Conservation (phyloP, 2,888 invertebrate species). For the Tubulanus polymorphus region DNA sequence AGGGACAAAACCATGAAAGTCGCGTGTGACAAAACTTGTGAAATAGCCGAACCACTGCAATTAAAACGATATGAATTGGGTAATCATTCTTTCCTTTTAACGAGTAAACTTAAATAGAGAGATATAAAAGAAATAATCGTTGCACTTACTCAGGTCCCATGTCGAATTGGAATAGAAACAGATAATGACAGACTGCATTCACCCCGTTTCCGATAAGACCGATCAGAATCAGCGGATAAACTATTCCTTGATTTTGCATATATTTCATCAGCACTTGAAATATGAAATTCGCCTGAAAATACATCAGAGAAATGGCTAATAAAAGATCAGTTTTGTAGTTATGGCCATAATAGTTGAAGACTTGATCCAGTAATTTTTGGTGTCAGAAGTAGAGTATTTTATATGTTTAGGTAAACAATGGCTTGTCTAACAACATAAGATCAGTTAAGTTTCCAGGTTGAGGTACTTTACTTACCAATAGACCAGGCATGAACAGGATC, state of each 20-base stretch:
- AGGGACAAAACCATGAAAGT: slow-evolving; percentile 17
- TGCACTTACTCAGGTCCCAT: slow-evolving; percentile 8
- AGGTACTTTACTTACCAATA: slow-evolving; percentile 24
- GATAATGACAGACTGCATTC: slow-evolving; percentile 21
- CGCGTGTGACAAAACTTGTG: slow-evolving; percentile 17
- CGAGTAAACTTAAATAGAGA: neutral
- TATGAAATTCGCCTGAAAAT: slow-evolving; percentile 8
- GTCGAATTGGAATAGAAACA: slow-evolving; percentile 20
- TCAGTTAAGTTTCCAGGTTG: too few species aligned
- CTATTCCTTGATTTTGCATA: slow-evolving; percentile 11
- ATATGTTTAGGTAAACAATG: neutral
- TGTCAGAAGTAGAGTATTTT: neutral
- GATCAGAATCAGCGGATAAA: slow-evolving; percentile 24
- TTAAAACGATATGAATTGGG: too few species aligned
- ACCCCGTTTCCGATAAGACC: slow-evolving; percentile 18
- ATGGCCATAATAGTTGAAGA: too few species aligned
- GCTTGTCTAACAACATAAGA: neutral
- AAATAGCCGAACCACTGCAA: slow-evolving; percentile 25
- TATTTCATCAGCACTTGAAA: neutral
- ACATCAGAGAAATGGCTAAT: too few species aligned
- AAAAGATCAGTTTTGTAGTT: too few species aligned
- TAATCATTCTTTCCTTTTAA: neutral
- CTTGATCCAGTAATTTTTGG: neutral
- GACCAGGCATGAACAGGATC: slow-evolving; percentile 18
- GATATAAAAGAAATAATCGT: neutral